Evolutionary conservation across 1,140 invertebrate genomes (phyloP).

Genomic region (Tigriopus japonicus): DNA sequence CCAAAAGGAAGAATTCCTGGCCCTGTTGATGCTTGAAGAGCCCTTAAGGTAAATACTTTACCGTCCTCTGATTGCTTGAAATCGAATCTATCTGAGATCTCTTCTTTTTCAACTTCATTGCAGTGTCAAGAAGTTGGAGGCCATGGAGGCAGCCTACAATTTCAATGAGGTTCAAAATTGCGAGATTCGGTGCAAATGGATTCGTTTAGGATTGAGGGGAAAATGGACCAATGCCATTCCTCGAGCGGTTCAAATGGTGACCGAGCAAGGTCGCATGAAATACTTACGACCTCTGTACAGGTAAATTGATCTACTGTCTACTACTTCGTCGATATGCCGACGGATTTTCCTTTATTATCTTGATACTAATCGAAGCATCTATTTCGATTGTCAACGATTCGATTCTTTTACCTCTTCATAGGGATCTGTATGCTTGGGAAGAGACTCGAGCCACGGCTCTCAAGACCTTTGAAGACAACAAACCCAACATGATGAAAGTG

Average conservation of each 20-base stretch:
- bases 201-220: slow-evolving; percentile 51
- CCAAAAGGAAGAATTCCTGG: slow-evolving; percentile 32
- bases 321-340: background rate
- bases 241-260: slow-evolving; percentile 50
- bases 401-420: slow-evolving; percentile 24
- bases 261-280: slow-evolving; percentile 69
- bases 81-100: slow-evolving; percentile 50
- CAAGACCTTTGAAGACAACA: slow-evolving; percentile 46
- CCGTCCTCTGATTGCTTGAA: background rate
- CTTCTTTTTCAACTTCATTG: slow-evolving; percentile 27
- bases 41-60: background rate
- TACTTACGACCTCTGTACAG: slow-evolving; percentile 64
- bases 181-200: slow-evolving; percentile 55
- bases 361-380: background rate
- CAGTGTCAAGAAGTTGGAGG: slow-evolving; percentile 28
- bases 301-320: slow-evolving; percentile 21
- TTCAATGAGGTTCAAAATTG: slow-evolving; percentile 45
- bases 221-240: slow-evolving; percentile 43
- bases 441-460: slow-evolving; percentile 43
- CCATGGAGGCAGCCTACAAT: slow-evolving; percentile 44
- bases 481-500: slow-evolving; percentile 61
- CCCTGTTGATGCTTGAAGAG: background rate
- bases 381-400: too few relatives aligned
- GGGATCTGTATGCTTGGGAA: slow-evolving; percentile 62
- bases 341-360: slow-evolving; percentile 10